Conservation (phyloP, 2,888 invertebrate species). For the Aphodius granarius region DNA sequence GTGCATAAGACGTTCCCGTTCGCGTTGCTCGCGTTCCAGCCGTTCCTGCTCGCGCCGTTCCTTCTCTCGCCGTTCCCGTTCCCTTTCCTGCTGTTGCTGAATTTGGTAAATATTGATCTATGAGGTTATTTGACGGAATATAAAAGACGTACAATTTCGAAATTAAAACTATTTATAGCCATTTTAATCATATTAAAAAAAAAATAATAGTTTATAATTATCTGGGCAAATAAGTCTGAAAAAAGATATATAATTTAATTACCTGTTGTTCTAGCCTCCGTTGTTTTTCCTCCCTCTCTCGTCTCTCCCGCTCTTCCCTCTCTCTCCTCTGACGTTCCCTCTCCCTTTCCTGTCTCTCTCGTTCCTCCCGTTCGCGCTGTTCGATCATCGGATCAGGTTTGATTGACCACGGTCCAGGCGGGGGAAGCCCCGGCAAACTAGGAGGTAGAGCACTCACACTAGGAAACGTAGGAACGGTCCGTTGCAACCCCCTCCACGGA, state of each 20-base stretch:
- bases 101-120: slow-evolving; percentile 16
- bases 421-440: slow-evolving; percentile 48
- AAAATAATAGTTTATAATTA: background rate
- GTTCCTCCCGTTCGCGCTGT: slow-evolving; percentile 63
- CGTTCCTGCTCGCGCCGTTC: slow-evolving; percentile 58
- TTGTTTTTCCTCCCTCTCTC: slow-evolving; percentile 58
- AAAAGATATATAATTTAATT: slow-evolving; percentile 39
- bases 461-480: slow-evolving; percentile 62
- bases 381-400: slow-evolving; percentile 69
- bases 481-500: slow-evolving; percentile 70
- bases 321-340: slow-evolving; percentile 59
- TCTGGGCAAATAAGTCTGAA: background rate
- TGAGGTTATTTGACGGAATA: no score
- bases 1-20: slow-evolving; percentile 65
- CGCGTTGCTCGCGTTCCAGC: slow-evolving; percentile 60
- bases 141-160: no score
- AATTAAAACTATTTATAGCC: background rate
- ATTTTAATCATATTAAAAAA: no score
- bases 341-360: slow-evolving; percentile 62
- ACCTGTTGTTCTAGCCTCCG: slow-evolving; percentile 56
- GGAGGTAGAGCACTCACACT: slow-evolving; percentile 55
- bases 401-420: slow-evolving; percentile 63
- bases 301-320: slow-evolving; percentile 63
- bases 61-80: slow-evolving; percentile 54
- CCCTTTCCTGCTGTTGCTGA: slow-evolving; percentile 51